Conservation (phyloP, 2,888 invertebrate genomes). For the Acanthoscelides obtectus region DNA sequence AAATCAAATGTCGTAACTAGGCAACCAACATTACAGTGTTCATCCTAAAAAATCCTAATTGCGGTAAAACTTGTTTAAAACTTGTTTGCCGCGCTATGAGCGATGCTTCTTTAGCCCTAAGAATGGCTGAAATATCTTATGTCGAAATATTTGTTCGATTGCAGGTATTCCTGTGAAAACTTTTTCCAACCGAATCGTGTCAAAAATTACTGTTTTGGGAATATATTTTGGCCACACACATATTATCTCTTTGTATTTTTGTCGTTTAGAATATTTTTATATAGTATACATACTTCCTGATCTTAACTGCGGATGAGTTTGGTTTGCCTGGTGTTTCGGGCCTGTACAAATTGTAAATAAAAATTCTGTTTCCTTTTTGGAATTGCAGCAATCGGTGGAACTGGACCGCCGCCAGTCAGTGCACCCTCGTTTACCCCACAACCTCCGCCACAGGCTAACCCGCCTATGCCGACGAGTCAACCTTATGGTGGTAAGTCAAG, state of each 20-base stretch:
- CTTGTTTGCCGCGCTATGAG: too few species aligned
- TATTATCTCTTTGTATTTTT: neutral
- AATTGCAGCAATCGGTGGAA: slow-evolving; percentile 46
- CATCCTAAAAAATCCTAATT: too few species aligned
- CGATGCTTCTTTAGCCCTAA: too few species aligned
- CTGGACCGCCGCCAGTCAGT: slow-evolving; percentile 53
- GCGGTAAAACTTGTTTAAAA: too few species aligned
- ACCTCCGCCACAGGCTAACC: slow-evolving; percentile 58
- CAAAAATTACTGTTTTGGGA: neutral
- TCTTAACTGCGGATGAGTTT: slow-evolving; percentile 16
- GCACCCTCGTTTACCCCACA: slow-evolving; percentile 62
- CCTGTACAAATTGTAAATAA: slow-evolving; percentile 25
- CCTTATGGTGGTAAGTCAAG: slow-evolving; percentile 48
- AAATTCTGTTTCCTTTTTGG: slow-evolving; percentile 16
- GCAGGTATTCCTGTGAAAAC: too few species aligned
- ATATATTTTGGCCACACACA: neutral
- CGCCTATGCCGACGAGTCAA: slow-evolving; percentile 45
- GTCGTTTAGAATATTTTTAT: neutral
- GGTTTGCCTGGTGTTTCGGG: slow-evolving; percentile 19
- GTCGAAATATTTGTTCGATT: too few species aligned
- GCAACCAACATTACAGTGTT: too few species aligned
- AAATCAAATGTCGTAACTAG: too few species aligned
- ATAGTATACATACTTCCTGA: neutral
- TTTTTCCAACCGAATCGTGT: neutral
- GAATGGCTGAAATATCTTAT: too few species aligned